Base-by-base conservation (phyloP, 2,888 invertebrate genomes). In the Bibio marci region DNA sequence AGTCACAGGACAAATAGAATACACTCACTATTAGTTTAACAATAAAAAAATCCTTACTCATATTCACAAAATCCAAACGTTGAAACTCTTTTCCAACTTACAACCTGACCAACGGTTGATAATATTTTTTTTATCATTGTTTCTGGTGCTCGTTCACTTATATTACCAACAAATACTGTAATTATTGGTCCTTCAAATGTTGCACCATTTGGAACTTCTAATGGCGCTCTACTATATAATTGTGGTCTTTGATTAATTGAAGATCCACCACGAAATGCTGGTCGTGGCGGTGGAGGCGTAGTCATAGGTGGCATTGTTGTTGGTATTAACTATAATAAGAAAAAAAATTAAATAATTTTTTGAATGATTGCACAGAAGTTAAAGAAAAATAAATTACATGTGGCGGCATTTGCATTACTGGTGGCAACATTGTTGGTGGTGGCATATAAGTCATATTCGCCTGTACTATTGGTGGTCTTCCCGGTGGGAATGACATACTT, bases 11-110 rank as follows among this genome's bases (percentile, higher is more conserved):
- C n/a, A n/a, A n/a, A n/a, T n/a, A n/a, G n/a, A n/a, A n/a, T n/a
- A n/a, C n/a, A n/a, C n/a, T n/a, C n/a, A n/a, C n/a, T n/a, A n/a
- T n/a, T n/a, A n/a, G n/a, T n/a, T 32, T 4, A 32, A 32, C 10
- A 14, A 32, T 32, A 32, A 4, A 5, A 18, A n/a, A 11, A 8
- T 13, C 37, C 56, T 51, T 64, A 66, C 47, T 86, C 88, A 62
- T 88, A 90, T 66, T 97, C 97, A 66, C 95, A 92, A 66, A 97
- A 98, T 10, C 97, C 97, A 64, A 97, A 97, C 2, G 88, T 90
- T 58, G 91, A 88, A 14, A 97, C 94, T 43, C 97, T 73, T 64
- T 97, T 97, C 98, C 98, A 99, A 50, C 82, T 86, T 12, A 88
- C 70, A 37, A 98, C 91, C 44, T 81, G 80, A 4, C 98, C 98